phyloP scores from a whole-genome alignment of 2,113 vertebrate species.

The Silurus meridionalis region DNA sequence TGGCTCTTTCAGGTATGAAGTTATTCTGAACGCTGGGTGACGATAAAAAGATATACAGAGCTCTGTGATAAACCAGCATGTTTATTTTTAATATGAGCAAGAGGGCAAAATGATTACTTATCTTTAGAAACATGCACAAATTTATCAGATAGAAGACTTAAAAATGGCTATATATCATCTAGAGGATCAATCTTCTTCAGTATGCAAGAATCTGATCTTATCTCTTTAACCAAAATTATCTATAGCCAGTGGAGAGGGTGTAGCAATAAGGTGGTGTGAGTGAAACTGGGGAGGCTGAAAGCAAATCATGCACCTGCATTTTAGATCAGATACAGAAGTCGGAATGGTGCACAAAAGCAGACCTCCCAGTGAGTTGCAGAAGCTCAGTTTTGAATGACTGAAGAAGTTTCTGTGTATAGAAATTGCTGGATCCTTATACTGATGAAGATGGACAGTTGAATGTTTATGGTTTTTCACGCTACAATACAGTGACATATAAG shows the following conservation, averaged over 20 bases:
- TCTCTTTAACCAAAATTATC: background rate
- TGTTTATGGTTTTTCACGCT: background rate
- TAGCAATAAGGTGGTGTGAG: background rate
- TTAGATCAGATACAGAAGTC: background rate
- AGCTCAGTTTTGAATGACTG: background rate
- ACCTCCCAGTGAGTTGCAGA: background rate
- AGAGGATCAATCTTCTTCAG: background rate
- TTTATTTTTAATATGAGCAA: conserved; percentile 14
- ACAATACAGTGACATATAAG: background rate
- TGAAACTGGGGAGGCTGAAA: background rate
- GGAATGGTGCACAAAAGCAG: background rate
- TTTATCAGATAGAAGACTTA: conserved; percentile 50
- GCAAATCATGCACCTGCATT: background rate
- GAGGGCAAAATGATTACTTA: conserved; percentile 24
- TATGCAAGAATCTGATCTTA: background rate
- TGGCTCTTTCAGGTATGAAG: conserved; percentile 26
- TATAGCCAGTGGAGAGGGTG: background rate
- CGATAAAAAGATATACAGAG: conserved; percentile 32
- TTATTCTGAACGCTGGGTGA: conserved; percentile 30
- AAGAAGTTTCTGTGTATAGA: background rate
- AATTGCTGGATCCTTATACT: background rate
- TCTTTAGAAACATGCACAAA: conserved; percentile 16
- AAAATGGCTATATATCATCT: conserved; percentile 42
- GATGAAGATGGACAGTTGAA: background rate
- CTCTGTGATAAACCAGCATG: background rate